These are phyloP conservation scores for Pangasius macronema DNA, from an alignment of 2,797 vertebrate genomes.

Conservation along the genomic window DNA sequence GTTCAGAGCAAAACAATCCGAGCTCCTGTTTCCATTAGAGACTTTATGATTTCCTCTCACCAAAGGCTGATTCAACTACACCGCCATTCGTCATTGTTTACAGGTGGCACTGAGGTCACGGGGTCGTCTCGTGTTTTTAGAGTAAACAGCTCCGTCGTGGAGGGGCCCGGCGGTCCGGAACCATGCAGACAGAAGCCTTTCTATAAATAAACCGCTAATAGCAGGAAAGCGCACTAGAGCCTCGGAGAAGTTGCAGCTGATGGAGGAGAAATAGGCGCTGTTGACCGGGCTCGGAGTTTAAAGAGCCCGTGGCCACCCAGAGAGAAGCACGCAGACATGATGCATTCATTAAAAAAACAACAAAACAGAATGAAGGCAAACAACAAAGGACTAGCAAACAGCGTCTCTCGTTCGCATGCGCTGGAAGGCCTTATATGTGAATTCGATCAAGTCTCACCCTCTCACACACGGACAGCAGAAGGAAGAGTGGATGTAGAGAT, in stretches of 20 bases:
- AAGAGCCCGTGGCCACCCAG: slow-evolving; percentile 42
- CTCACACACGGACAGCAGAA: not conserved
- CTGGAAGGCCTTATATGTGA: not conserved
- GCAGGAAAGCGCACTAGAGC: slow-evolving; percentile 33
- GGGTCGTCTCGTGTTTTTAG: not conserved
- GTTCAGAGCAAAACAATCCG: slow-evolving; percentile 28
- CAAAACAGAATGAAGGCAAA: not conserved
- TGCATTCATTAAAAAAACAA: slow-evolving; percentile 8
- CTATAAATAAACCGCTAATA: slow-evolving; percentile 54
- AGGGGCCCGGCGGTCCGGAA: slow-evolving; percentile 18
- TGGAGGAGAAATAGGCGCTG: slow-evolving; percentile 26
- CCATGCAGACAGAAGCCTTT: slow-evolving; percentile 42
- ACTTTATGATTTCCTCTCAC: slow-evolving; percentile 6
- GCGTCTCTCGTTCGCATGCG: not conserved
- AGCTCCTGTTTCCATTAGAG: not conserved
- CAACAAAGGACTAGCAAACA: not conserved
- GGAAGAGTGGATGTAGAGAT: slow-evolving; percentile 35
- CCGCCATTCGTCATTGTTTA: not conserved
- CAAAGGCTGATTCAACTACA: not conserved
- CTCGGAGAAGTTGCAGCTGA: slow-evolving; percentile 44
- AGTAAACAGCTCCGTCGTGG: slow-evolving; percentile 29
- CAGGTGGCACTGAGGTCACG: slow-evolving; percentile 22
- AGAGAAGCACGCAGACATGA: slow-evolving; percentile 6
- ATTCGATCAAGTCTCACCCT: not conserved
- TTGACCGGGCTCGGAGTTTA: slow-evolving; percentile 13